phyloP scores from a whole-genome alignment of 2,797 vertebrate genomes.

The Potorous gilbertii region DNA sequence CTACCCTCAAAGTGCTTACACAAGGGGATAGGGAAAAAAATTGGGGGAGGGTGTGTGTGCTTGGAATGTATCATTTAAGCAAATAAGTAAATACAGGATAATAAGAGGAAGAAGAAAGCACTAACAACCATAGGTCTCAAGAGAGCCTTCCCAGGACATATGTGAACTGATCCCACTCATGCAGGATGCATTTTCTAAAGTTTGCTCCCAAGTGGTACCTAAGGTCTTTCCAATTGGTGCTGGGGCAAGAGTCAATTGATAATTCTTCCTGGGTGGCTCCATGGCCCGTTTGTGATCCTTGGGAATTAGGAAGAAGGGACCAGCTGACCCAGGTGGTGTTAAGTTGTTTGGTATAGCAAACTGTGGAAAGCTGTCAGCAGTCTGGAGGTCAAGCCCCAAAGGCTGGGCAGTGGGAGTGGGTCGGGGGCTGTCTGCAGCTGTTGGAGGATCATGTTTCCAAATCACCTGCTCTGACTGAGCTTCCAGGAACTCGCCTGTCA shows the following conservation, averaged over 20 bases:
- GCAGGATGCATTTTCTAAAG: neutral
- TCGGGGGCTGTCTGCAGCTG: constrained; percentile 83
- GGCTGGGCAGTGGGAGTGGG: constrained; percentile 65
- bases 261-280: neutral
- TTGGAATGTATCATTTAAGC: neutral
- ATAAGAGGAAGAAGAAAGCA: neutral
- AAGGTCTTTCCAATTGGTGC: accelerated
- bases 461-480: constrained; percentile 84
- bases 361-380: constrained; percentile 61
- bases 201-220: neutral
- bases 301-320: neutral
- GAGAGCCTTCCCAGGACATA: neutral
- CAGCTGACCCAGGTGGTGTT: accelerated
- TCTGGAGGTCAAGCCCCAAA: constrained; percentile 68
- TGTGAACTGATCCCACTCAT: neutral
- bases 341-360: constrained; percentile 60
- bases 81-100: neutral
- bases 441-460: constrained; percentile 83
- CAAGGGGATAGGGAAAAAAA: neutral
- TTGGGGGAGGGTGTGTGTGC: neutral
- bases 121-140: neutral
- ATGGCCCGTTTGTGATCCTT: accelerated
- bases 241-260: neutral
- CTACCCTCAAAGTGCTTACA: neutral
- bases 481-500: constrained; percentile 86